Conservation (phyloP, 2,797 vertebrate species). For the Danio kyathit region DNA sequence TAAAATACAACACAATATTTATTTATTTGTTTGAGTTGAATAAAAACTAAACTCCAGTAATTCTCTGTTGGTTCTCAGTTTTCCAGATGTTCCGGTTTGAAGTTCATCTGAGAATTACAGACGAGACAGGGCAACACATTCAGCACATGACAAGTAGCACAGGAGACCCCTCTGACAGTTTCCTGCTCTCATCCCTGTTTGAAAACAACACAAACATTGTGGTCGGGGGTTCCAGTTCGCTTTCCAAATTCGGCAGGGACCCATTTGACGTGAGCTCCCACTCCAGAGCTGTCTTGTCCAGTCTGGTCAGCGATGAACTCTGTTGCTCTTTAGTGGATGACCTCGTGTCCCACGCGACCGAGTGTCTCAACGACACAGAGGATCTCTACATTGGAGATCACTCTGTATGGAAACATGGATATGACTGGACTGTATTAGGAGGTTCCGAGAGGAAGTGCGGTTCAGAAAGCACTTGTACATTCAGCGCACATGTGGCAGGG, state of each 20-base stretch:
- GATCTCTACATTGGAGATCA: constrained; percentile 75
- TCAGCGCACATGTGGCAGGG: constrained; percentile 76
- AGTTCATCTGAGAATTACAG: constrained; percentile 81
- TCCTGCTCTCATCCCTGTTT: constrained; percentile 80
- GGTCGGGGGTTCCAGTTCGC: constrained; percentile 69
- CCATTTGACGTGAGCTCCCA: constrained; percentile 70
- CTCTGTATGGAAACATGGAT: constrained; percentile 76
- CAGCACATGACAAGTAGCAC: constrained; percentile 73
- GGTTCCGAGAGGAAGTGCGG: constrained; percentile 61
- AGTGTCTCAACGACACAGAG: constrained; percentile 67
- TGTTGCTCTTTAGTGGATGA: constrained; percentile 81
- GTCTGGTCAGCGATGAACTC: constrained; percentile 76
- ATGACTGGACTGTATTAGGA: constrained; percentile 80
- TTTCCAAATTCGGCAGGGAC: constrained; percentile 76
- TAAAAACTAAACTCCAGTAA: neutral
- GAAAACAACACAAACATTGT: constrained; percentile 75
- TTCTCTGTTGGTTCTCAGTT: constrained; percentile 67
- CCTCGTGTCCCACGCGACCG: constrained; percentile 72
- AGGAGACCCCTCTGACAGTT: constrained; percentile 71
- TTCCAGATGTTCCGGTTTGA: constrained; percentile 86
- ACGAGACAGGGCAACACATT: constrained; percentile 79
- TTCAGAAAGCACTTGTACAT: constrained; percentile 60
- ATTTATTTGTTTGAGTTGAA: too few species aligned
- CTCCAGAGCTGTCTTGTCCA: constrained; percentile 78
- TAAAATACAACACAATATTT: too few species aligned